Base-by-base conservation (phyloP, 2,888 invertebrate genomes). In the Junonia oenone region DNA sequence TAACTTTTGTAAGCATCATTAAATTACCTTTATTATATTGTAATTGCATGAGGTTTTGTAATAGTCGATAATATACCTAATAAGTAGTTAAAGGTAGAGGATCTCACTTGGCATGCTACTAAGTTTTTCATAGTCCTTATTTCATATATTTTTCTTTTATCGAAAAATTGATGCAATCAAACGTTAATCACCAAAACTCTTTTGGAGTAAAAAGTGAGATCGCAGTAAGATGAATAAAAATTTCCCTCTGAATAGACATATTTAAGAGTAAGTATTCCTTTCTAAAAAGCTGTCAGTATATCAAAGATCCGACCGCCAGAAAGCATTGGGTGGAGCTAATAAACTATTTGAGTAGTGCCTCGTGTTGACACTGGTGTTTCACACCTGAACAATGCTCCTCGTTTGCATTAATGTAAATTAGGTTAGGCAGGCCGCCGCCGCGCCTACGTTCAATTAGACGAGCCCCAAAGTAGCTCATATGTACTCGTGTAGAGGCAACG, bases 331-430 rank as follows among this genome's bases (percentile, higher is more conserved):
- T 85, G 89, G 88, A 88, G 88, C 83, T 85, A 85, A 88, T 89
- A 88, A 87, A 89, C 87, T 88, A 85, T 88, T 89, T 88, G 88
- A 87, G 85, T 78, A 82, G 85, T 84, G 77, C 81, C 78, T 77
- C 74, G 82, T 87, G 89, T 90, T 90, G 89, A 90, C 89, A 90
- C 88, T 88, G 81, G 83, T 83, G 85, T 85, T 89, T 90, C 86
- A 87, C 89, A 90, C 89, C 88, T 88, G 89, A 88, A 89, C 89
- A 90, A 89, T 88, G 88, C 87, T 81, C 68, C 88, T 89, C 89
- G 89, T 90, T 90, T 89, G 85, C 89, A 89, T 90, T 88, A 88
- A 89, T 90, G 88, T 90, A 89, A 90, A 90, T 90, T 90, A 88
- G 88, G 88, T 86, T 87, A 89, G 83, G 83, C 76, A 75, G 78